phyloP scores from a whole-genome alignment of 2,888 invertebrate genomes.

The Napeogenes sylphis region DNA sequence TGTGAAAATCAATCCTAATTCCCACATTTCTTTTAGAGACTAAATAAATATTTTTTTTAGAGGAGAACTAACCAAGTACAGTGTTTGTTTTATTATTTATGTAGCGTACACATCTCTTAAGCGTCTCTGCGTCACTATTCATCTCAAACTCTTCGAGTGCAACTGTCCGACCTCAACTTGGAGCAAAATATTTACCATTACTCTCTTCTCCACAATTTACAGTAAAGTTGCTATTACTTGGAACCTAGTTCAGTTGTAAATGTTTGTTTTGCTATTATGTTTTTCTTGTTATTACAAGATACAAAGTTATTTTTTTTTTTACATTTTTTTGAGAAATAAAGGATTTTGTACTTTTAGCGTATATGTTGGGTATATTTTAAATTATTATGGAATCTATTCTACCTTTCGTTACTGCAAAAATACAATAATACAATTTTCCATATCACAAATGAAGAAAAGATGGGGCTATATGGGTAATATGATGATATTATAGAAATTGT shows the following conservation, averaged over 20 bases:
- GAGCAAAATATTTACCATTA: conserved; percentile 29
- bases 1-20: too few species aligned
- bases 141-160: conserved; percentile 9
- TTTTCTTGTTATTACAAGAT: neutral
- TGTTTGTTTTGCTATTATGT: conserved; percentile 2
- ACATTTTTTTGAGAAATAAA: neutral
- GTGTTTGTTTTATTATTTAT: conserved; percentile 1
- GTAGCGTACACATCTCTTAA: neutral
- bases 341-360: too few species aligned
- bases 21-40: too few species aligned
- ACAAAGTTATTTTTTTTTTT: neutral
- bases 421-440: conserved; percentile 22
- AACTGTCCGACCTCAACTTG: conserved; percentile 19
- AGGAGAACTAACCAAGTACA: neutral
- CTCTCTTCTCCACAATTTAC: conserved; percentile 23
- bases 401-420: conserved; percentile 15
- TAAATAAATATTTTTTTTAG: too few species aligned
- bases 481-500: conserved; percentile 19
- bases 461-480: conserved; percentile 18
- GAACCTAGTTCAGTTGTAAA: conserved; percentile 12
- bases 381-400: neutral
- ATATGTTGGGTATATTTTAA: neutral
- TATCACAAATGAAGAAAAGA: conserved; percentile 20
- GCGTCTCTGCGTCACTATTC: conserved; percentile 2
- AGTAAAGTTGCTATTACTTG: conserved; percentile 27